A percentile compares a stretch with the other conserved stretches of the same genome.
These are phyloP conservation scores for Gisinianus flammeolus DNA, from an alignment of 2,888 invertebrate genomes.

Conservation along the genomic window DNA sequence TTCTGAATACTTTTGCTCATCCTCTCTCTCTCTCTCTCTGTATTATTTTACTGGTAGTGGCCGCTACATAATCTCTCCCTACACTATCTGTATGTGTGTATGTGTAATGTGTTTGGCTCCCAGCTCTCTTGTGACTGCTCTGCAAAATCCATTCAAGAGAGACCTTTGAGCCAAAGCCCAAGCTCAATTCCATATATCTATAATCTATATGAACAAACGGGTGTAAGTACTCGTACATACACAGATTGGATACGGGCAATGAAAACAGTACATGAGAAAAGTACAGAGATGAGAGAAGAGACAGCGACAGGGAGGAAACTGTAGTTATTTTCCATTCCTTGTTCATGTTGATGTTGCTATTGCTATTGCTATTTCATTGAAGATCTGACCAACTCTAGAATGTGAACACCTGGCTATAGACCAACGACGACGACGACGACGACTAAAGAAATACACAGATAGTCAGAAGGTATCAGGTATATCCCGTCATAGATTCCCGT, in stretches of 20 bases:
- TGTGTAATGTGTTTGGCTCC: background rate
- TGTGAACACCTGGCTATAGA: background rate
- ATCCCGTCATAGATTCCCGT: too few species aligned
- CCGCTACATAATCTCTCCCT: background rate
- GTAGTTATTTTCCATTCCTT: background rate
- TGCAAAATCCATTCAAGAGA: constrained; percentile 19
- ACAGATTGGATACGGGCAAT: background rate
- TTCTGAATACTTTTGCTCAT: background rate
- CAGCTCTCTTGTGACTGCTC: too few species aligned
- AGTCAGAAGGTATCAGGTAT: background rate
- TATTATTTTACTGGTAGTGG: too few species aligned
- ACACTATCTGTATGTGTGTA: background rate
- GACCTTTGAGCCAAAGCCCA: background rate
- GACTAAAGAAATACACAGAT: background rate
- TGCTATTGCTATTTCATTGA: background rate
- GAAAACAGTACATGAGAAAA: background rate
- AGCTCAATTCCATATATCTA: background rate
- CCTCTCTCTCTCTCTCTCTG: too few species aligned
- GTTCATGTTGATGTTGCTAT: background rate
- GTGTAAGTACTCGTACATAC: too few species aligned
- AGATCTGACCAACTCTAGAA: background rate
- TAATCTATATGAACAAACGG: background rate
- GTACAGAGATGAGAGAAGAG: background rate
- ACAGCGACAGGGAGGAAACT: background rate
- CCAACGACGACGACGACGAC: too few species aligned